phyloP scores from a whole-genome alignment of 2,797 vertebrate genomes.

The Cygnus olor region DNA sequence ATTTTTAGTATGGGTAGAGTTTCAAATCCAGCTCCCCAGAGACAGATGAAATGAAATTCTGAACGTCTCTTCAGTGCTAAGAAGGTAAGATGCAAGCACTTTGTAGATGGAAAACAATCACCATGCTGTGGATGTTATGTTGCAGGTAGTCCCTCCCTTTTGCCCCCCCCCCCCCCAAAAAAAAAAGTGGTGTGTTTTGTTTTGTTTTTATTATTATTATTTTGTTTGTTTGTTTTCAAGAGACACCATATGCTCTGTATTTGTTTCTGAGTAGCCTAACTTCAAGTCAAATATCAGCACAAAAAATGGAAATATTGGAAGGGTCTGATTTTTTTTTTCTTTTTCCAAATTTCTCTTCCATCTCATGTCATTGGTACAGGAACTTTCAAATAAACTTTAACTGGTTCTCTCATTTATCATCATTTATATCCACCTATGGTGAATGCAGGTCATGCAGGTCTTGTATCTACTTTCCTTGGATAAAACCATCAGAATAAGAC shows the following conservation, averaged over 20 bases:
- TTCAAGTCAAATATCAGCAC: neutral
- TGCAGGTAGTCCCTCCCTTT: neutral
- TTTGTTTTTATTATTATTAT: neutral
- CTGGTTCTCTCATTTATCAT: neutral
- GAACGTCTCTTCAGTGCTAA: neutral
- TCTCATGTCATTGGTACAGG: neutral
- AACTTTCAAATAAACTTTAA: neutral
- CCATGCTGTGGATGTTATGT: neutral
- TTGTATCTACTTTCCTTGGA: neutral
- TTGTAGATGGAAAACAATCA: neutral
- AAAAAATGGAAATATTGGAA: neutral
- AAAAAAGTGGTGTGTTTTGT: neutral
- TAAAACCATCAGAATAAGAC: neutral
- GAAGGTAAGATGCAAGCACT: neutral
- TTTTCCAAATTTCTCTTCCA: neutral
- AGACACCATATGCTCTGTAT: neutral
- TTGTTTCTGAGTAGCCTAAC: neutral
- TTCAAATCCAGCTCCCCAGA: neutral
- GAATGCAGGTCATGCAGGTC: neutral
- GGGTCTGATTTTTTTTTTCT: neutral
- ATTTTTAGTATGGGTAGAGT: neutral
- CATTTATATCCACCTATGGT: neutral
- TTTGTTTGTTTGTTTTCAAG: neutral
- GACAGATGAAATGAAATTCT: neutral
- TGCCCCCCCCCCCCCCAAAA: neutral